Percentiles rank a stretch among this genome's conserved stretches.
Conservation (phyloP, 2,113 vertebrate species). For the Syngnathus typhle region DNA sequence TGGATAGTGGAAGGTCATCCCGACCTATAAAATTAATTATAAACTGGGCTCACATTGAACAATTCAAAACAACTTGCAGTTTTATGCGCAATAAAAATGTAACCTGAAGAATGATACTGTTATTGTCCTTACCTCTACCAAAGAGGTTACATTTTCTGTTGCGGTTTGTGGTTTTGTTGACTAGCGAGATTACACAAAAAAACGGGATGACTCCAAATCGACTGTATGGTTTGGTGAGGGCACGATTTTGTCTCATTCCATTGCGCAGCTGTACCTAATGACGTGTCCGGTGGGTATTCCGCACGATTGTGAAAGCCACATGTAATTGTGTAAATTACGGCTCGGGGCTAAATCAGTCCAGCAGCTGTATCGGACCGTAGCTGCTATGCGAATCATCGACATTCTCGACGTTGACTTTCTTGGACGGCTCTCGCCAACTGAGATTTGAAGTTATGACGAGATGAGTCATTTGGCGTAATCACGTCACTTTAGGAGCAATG, state of each 20-base stretch:
- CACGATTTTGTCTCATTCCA: not conserved
- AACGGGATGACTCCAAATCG: not conserved
- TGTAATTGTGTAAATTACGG: constrained; percentile 53
- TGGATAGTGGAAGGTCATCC: constrained; percentile 15
- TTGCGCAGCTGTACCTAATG: not conserved
- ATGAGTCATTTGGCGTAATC: constrained; percentile 36
- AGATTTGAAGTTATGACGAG: constrained; percentile 24
- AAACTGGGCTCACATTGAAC: too few species aligned
- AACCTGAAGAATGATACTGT: constrained; percentile 5
- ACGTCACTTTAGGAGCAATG: constrained; percentile 21
- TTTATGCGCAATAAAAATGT: constrained; percentile 35
- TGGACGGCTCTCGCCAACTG: constrained; percentile 26
- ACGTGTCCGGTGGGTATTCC: constrained; percentile 1
- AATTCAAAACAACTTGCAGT: too few species aligned
- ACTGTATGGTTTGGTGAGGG: not conserved
- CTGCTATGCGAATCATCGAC: constrained; percentile 53
- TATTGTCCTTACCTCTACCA: not conserved
- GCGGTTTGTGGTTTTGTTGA: not conserved
- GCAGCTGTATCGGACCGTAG: constrained; percentile 56
- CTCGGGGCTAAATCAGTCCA: constrained; percentile 42
- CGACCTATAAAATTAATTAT: constrained; percentile 8
- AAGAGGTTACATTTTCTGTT: constrained; percentile 13
- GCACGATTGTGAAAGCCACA: constrained; percentile 46
- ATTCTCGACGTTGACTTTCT: constrained; percentile 30
- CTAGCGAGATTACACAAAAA: not conserved